These are phyloP conservation scores for Diachasmimorpha longicaudata DNA, from an alignment of 1,140 invertebrate species.

Conservation along the genomic window DNA sequence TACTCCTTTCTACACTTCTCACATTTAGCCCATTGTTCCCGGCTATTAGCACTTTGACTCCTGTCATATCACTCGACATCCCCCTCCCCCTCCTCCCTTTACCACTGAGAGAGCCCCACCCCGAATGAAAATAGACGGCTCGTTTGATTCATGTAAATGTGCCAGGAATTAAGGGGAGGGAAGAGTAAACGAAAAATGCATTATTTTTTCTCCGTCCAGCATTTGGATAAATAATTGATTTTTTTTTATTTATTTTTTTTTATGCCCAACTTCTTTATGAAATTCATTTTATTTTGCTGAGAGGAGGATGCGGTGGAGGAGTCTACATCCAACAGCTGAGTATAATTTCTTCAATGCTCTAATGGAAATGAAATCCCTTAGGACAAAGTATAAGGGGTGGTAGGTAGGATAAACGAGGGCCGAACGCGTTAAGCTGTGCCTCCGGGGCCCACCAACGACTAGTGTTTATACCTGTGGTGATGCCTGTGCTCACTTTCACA, in stretches of 20 bases:
- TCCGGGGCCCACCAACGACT: slow-evolving; percentile 37
- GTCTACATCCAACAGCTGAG: background rate
- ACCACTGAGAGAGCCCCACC: slow-evolving; percentile 25
- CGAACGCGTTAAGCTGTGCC: slow-evolving; percentile 34
- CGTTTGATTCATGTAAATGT: too few relatives aligned
- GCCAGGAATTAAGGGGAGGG: too few relatives aligned
- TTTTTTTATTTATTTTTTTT: background rate
- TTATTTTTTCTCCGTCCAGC: too few relatives aligned
- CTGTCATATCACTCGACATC: background rate
- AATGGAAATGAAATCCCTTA: slow-evolving; percentile 51
- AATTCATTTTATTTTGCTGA: too few relatives aligned
- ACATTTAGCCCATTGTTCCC: background rate
- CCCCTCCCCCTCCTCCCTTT: background rate
- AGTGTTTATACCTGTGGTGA: slow-evolving; percentile 30
- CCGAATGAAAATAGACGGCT: slow-evolving; percentile 21
- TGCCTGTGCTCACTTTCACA: slow-evolving; percentile 12
- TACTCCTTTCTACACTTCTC: background rate
- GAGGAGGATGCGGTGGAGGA: background rate
- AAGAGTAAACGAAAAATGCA: too few relatives aligned
- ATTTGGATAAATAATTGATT: too few relatives aligned
- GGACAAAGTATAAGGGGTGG: slow-evolving; percentile 33
- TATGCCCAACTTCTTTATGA: background rate
- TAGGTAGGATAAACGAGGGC: slow-evolving; percentile 34
- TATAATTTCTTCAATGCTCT: slow-evolving; percentile 36
- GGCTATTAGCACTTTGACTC: slow-evolving; percentile 6